phyloP scores from a whole-genome alignment of 2,888 invertebrate species.

The Tetheella fluctuosa region DNA sequence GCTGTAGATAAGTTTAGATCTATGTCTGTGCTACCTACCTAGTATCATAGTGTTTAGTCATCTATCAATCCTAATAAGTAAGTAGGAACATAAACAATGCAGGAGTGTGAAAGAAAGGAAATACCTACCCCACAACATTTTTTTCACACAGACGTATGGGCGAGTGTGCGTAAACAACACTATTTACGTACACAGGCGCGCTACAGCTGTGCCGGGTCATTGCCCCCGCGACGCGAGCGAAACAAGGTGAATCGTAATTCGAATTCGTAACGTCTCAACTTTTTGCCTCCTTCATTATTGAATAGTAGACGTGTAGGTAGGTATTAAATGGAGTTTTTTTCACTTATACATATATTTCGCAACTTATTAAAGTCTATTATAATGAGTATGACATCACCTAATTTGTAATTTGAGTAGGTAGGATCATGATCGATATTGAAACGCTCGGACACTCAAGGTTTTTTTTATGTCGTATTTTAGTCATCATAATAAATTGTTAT shows the following conservation, averaged over 20 bases:
- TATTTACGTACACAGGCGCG: constrained; percentile 59
- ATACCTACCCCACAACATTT: constrained; percentile 17
- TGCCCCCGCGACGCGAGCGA: constrained; percentile 67
- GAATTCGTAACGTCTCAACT: constrained; percentile 38
- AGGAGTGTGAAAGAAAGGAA: constrained; percentile 7
- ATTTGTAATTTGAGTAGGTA: not conserved
- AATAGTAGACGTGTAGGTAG: constrained; percentile 43
- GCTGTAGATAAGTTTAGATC: too few relatives aligned
- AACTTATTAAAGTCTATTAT: constrained; percentile 21
- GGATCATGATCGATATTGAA: constrained; percentile 4
- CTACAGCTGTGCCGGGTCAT: constrained; percentile 76
- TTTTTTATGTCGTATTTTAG: not conserved
- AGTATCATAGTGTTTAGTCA: not conserved
- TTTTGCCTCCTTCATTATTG: constrained; percentile 61
- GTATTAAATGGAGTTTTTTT: constrained; percentile 30
- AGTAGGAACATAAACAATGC: not conserved
- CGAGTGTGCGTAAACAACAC: constrained; percentile 45
- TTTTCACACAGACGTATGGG: constrained; percentile 14
- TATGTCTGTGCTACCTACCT: too few relatives aligned
- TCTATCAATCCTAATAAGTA: not conserved
- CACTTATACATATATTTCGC: constrained; percentile 39
- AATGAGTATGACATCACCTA: constrained; percentile 23
- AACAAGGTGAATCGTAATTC: constrained; percentile 76
- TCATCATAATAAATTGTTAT: too few relatives aligned
- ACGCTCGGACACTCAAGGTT: too few relatives aligned